Percentiles rank a stretch among this genome's conserved stretches.
These are phyloP conservation scores for Thalassaphorura encarpata DNA, from an alignment of 1,140 invertebrate genomes.

Conservation along the genomic window DNA sequence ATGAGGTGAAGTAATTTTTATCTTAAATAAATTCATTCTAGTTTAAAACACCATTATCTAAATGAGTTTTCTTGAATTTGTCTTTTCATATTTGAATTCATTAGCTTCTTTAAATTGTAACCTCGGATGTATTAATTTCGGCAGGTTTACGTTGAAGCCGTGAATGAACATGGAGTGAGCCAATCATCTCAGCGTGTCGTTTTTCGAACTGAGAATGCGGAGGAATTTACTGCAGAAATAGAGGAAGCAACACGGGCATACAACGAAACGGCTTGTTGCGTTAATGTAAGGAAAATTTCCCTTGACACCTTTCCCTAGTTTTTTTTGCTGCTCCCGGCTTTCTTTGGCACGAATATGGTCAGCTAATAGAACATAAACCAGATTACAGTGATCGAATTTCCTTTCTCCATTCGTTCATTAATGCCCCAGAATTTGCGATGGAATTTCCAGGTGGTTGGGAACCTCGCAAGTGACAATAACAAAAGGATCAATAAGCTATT, in stretches of 20 bases:
- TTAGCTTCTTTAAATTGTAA: too few relatives aligned
- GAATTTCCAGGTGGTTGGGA: too few relatives aligned
- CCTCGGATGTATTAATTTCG: background rate
- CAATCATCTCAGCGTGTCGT: constrained; percentile 59
- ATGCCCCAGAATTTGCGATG: too few relatives aligned
- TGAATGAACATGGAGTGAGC: constrained; percentile 65
- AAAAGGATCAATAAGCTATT: too few relatives aligned
- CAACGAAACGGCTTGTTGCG: constrained; percentile 68
- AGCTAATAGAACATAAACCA: too few relatives aligned
- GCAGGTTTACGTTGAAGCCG: constrained; percentile 55
- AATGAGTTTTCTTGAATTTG: background rate
- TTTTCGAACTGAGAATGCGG: constrained; percentile 57
- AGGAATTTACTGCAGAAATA: constrained; percentile 47
- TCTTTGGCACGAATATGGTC: background rate
- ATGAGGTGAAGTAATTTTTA: constrained; percentile 49
- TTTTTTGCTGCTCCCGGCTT: background rate
- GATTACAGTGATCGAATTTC: too few relatives aligned
- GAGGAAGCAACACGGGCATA: constrained; percentile 46
- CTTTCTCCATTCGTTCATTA: too few relatives aligned
- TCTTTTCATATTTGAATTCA: too few relatives aligned
- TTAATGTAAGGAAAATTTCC: constrained; percentile 35
- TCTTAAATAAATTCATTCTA: background rate
- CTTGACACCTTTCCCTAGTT: constrained; percentile 4
- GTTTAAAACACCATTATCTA: background rate
- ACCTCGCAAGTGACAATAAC: too few relatives aligned